Percentiles rank a stretch among this genome's conserved stretches.
phyloP scores from a whole-genome alignment of 2,888 invertebrate species.

The Coremacera marginata region DNA sequence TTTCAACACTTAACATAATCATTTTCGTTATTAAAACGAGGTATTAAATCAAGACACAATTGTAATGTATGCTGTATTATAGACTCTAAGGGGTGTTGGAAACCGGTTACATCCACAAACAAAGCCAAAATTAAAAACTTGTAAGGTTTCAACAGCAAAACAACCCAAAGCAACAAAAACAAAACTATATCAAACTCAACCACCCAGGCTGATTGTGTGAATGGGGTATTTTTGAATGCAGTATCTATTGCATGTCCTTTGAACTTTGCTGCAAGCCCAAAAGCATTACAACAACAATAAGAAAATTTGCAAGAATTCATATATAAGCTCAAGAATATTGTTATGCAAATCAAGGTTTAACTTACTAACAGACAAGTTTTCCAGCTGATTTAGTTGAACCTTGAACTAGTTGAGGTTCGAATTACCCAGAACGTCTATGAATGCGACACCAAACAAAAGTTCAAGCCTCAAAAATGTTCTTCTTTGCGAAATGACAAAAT shows the following conservation, averaged over 20 bases:
- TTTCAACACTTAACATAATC: neutral
- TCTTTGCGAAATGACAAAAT: conserved; percentile 15
- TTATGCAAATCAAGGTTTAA: conserved; percentile 23
- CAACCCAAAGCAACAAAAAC: neutral
- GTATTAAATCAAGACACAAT: too few species aligned
- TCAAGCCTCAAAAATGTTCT: neutral
- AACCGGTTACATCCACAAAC: neutral
- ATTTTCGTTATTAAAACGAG: neutral
- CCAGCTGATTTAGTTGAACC: conserved; percentile 62
- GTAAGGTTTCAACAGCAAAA: neutral
- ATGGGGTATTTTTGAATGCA: conserved; percentile 1
- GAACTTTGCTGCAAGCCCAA: neutral
- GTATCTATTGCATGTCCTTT: conserved; percentile 18
- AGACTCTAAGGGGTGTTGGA: neutral
- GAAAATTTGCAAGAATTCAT: neutral
- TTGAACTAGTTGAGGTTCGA: conserved; percentile 42
- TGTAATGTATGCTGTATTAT: too few species aligned
- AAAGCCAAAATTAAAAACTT: neutral
- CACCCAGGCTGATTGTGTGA: neutral
- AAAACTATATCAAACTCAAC: too few species aligned
- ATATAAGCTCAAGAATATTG: neutral
- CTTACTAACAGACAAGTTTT: conserved; percentile 51
- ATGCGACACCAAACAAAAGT: conserved; percentile 19
- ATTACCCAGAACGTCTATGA: conserved; percentile 21
- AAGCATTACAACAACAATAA: neutral